Evolutionary conservation across 2,888 invertebrate species (phyloP).

Genomic region (Peribatodes rhomboidaria): DNA sequence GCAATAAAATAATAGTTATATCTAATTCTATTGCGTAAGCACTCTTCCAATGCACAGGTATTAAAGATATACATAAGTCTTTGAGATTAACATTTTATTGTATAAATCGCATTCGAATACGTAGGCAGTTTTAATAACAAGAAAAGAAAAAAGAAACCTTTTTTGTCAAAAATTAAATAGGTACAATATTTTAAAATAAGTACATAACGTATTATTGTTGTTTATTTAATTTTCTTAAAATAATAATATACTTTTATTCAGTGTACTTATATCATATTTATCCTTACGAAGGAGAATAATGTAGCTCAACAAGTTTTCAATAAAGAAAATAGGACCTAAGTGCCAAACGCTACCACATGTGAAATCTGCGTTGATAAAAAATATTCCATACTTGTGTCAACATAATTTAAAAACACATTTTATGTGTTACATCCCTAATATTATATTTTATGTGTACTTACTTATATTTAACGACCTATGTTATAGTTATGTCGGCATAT

Average conservation of each 20-base stretch:
- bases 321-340: conserved; percentile 64
- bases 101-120: conserved; percentile 10
- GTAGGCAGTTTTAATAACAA: neutral
- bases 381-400: too few species aligned
- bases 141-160: neutral
- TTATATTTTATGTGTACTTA: too few species aligned
- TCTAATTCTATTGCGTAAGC: conserved; percentile 61
- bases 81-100: conserved; percentile 28
- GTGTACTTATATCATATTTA: neutral
- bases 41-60: conserved; percentile 64
- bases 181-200: too few species aligned
- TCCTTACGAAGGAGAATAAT: neutral
- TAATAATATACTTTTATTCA: neutral
- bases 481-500: neutral
- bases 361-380: conserved; percentile 18
- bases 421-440: too few species aligned
- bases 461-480: too few species aligned
- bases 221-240: neutral
- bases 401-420: too few species aligned
- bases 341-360: conserved; percentile 68
- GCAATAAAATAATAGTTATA: conserved; percentile 72
- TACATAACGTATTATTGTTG: neutral
- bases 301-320: conserved; percentile 23
- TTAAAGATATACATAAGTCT: conserved; percentile 35
- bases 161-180: too few species aligned